Conservation (phyloP, 2,888 invertebrate genomes). For the Ormia ochracea region DNA sequence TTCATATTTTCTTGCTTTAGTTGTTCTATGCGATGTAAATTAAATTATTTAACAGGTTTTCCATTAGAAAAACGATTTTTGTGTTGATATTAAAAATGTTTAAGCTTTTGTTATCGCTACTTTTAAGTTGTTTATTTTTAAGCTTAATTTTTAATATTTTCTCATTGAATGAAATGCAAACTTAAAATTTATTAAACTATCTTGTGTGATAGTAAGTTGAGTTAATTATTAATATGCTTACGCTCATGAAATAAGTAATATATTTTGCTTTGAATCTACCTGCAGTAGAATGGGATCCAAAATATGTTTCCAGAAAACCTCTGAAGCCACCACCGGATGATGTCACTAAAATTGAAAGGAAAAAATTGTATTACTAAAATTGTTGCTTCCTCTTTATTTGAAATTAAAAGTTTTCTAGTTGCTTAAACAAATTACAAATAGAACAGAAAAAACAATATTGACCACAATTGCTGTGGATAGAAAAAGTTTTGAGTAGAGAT, state of each 20-base stretch:
- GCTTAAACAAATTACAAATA: slow-evolving; percentile 22
- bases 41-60: slow-evolving; percentile 35
- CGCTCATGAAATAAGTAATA: background rate
- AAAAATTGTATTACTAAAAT: slow-evolving; percentile 8
- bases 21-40: slow-evolving; percentile 22
- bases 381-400: slow-evolving; percentile 2
- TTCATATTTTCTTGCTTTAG: slow-evolving; percentile 29
- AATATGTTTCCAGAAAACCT: slow-evolving; percentile 73
- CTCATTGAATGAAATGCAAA: background rate
- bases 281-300: slow-evolving; percentile 67
- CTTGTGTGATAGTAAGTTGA: slow-evolving; percentile 12
- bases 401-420: slow-evolving; percentile 22
- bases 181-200: slow-evolving; percentile 54
- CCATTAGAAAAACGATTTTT: background rate
- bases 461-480: slow-evolving; percentile 38
- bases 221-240: background rate
- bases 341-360: slow-evolving; percentile 70
- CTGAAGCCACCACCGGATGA: slow-evolving; percentile 73
- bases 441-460: background rate
- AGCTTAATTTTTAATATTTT: background rate
- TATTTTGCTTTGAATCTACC: background rate
- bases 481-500: slow-evolving; percentile 42
- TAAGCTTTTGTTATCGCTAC: background rate
- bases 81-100: slow-evolving; percentile 8
- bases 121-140: background rate